A percentile compares a stretch with the other conserved stretches of the same genome.
Conservation (phyloP, 2,113 vertebrate genomes). For the Larimichthys crocea region DNA sequence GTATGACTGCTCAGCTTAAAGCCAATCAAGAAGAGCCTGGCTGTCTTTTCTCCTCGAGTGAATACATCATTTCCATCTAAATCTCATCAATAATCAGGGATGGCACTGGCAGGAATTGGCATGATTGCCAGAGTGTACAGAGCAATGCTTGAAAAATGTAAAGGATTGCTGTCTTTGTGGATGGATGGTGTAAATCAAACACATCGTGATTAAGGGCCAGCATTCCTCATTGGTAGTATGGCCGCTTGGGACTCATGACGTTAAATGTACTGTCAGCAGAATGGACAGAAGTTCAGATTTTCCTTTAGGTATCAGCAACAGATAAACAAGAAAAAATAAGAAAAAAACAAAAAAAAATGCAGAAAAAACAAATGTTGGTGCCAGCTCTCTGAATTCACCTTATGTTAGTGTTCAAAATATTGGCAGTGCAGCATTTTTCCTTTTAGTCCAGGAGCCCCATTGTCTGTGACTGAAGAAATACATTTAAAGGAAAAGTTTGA, state of each 20-base stretch:
- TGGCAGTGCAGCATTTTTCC: neutral
- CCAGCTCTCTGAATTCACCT: neutral
- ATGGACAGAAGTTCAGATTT: neutral
- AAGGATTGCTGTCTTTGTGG: slow-evolving; percentile 33
- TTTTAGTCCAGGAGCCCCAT: no score
- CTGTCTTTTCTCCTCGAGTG: slow-evolving; percentile 51
- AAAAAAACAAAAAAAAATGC: neutral
- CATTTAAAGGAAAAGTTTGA: neutral
- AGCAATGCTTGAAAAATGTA: slow-evolving; percentile 49
- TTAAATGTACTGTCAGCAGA: slow-evolving; percentile 21
- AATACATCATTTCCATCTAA: slow-evolving; percentile 73
- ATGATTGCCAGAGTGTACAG: slow-evolving; percentile 53
- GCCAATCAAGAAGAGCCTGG: slow-evolving; percentile 65
- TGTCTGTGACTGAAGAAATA: neutral
- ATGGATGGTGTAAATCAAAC: slow-evolving; percentile 64
- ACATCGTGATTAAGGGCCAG: slow-evolving; percentile 8
- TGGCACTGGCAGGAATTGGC: slow-evolving; percentile 48
- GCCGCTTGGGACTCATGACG: neutral
- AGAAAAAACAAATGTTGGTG: neutral
- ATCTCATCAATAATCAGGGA: slow-evolving; percentile 75
- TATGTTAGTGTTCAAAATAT: neutral
- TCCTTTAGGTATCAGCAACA: neutral
- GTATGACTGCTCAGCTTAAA: slow-evolving; percentile 61
- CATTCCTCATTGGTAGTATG: slow-evolving; percentile 20
- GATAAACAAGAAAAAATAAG: neutral